Evolutionary conservation across 1,140 invertebrate species (phyloP).

Genomic region (Platyscapa corneri): DNA sequence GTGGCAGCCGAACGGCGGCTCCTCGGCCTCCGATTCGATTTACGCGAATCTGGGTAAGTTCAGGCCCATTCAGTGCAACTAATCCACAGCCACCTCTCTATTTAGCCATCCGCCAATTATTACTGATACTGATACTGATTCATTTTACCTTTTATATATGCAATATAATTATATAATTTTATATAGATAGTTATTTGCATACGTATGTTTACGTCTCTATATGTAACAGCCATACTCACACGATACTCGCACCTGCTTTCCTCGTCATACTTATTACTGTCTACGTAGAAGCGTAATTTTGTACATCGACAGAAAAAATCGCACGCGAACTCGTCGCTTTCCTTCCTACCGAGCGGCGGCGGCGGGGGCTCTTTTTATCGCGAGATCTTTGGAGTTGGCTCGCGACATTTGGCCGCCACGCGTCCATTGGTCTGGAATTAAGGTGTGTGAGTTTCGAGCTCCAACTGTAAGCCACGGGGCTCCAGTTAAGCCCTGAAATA

Average conservation of each 20-base stretch:
- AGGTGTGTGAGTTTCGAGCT: too few relatives aligned
- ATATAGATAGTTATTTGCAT: conserved; percentile 44
- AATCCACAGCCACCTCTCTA: conserved; percentile 58
- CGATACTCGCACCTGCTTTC: conserved; percentile 68
- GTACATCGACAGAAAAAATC: conserved; percentile 49
- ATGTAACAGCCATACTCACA: conserved; percentile 72
- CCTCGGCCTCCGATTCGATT: conserved; percentile 79
- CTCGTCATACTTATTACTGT: conserved; percentile 46
- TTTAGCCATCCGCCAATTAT: conserved; percentile 52
- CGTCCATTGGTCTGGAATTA: too few relatives aligned
- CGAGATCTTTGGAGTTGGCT: too few relatives aligned
- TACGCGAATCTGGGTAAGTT: conserved; percentile 86
- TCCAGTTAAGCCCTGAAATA: too few relatives aligned
- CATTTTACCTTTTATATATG: neutral
- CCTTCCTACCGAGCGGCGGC: neutral
- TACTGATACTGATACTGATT: conserved; percentile 5
- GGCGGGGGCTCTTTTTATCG: too few relatives aligned
- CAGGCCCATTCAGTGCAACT: conserved; percentile 74
- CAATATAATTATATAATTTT: too few relatives aligned
- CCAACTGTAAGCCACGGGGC: too few relatives aligned
- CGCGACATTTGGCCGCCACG: too few relatives aligned
- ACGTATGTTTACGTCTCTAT: conserved; percentile 55
- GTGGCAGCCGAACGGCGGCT: conserved; percentile 68
- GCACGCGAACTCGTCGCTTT: neutral
- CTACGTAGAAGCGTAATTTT: conserved; percentile 24